A percentile compares a stretch with the other conserved stretches of the same genome.
Conservation (phyloP, 2,113 vertebrate genomes). For the Pomatostomus ruficeps region DNA sequence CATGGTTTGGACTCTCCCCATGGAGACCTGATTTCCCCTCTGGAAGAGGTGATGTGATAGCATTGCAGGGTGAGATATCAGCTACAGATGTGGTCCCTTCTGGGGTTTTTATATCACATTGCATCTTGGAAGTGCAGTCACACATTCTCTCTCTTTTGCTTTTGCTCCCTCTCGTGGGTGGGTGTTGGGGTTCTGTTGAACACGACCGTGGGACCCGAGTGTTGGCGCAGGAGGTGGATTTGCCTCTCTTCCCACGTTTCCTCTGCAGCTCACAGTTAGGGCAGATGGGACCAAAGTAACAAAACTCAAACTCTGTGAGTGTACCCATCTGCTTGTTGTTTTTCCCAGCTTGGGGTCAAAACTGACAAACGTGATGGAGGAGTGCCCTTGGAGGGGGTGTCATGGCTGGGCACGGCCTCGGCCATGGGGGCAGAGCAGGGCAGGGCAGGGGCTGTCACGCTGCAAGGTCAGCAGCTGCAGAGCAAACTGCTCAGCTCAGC, state of each 20-base stretch:
- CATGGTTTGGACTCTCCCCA: not conserved
- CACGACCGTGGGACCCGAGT: accelerated
- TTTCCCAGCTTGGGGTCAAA: not conserved
- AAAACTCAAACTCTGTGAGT: accelerated
- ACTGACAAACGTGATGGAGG: accelerated
- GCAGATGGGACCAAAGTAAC: not conserved
- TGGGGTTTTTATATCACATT: not conserved
- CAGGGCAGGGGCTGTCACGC: accelerated
- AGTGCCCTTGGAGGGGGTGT: not conserved
- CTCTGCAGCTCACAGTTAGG: not conserved
- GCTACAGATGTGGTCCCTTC: not conserved
- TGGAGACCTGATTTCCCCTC: not conserved
- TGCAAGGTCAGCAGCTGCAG: not conserved
- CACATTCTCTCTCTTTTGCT: not conserved
- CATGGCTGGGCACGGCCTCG: accelerated
- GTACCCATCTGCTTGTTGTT: not conserved
- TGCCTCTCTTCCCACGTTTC: not conserved
- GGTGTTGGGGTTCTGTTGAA: not conserved
- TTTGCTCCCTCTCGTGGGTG: not conserved
- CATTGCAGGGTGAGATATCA: not conserved
- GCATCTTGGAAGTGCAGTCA: not conserved
- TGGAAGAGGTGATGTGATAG: not conserved
- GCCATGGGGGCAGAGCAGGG: not conserved
- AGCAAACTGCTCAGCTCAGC: accelerated
- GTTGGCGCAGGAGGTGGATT: not conserved